Evolutionary conservation across 2,888 invertebrate species (phyloP).

Genomic region (Drosophila austrosaltans): DNA sequence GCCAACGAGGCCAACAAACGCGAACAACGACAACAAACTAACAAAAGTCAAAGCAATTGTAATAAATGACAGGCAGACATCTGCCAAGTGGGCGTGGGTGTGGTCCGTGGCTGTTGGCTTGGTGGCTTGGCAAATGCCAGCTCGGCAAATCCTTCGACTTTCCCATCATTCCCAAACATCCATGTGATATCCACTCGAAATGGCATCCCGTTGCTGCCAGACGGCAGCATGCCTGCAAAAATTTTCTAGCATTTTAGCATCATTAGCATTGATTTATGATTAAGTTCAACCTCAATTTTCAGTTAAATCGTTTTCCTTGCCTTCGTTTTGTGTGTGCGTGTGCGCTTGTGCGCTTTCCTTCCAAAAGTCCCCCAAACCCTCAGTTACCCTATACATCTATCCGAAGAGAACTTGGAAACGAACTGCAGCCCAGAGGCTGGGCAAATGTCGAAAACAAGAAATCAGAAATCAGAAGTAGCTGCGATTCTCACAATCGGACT

Average conservation of each 20-base stretch:
- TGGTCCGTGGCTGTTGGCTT: background rate
- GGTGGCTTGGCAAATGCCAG: constrained; percentile 68
- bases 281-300: constrained; percentile 82
- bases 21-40: constrained; percentile 69
- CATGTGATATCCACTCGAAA: constrained; percentile 72
- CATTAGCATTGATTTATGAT: constrained; percentile 83
- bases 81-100: constrained; percentile 54
- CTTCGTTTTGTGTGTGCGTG: constrained; percentile 36
- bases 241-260: constrained; percentile 81
- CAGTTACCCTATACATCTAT: background rate
- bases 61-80: constrained; percentile 83
- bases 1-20: constrained; percentile 44
- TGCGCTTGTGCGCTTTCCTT: constrained; percentile 29
- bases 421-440: constrained; percentile 39
- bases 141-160: constrained; percentile 64
- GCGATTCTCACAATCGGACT: constrained; percentile 81
- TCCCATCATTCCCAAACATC: constrained; percentile 17
- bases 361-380: background rate
- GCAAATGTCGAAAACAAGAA: constrained; percentile 69
- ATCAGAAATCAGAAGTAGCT: constrained; percentile 79
- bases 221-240: constrained; percentile 61
- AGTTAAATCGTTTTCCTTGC: constrained; percentile 79
- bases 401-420: constrained; percentile 32
- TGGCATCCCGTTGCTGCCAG: constrained; percentile 37
- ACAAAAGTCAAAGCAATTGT: constrained; percentile 82